These are phyloP conservation scores for Matsumyia berberina DNA, from an alignment of 2,888 invertebrate genomes.

Conservation along the genomic window DNA sequence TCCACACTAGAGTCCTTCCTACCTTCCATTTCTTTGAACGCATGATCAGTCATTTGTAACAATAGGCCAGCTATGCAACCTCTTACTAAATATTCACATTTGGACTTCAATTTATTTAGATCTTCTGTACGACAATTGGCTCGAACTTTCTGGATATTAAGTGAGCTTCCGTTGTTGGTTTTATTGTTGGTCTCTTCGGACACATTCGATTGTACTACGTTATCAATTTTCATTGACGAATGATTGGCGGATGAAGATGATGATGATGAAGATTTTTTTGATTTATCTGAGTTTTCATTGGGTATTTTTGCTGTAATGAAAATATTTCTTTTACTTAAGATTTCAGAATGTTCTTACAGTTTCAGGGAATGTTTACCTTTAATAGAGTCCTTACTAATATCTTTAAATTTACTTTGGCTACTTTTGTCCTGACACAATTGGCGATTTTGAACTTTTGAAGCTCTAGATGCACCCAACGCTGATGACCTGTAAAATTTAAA, in stretches of 20 bases:
- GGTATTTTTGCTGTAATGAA: slow-evolving; percentile 51
- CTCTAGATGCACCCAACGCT: slow-evolving; percentile 82
- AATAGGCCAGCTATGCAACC: slow-evolving; percentile 93
- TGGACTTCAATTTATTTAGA: slow-evolving; percentile 89
- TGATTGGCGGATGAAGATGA: slow-evolving; percentile 73
- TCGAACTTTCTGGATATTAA: slow-evolving; percentile 87
- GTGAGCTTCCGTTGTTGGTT: slow-evolving; percentile 75
- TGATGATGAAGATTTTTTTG: slow-evolving; percentile 69
- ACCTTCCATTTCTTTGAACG: slow-evolving; percentile 95
- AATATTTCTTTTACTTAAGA: background rate
- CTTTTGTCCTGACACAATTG: slow-evolving; percentile 83
- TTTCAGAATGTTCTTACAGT: background rate
- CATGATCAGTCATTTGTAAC: slow-evolving; percentile 91
- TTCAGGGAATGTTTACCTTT: slow-evolving; percentile 38
- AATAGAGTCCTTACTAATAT: slow-evolving; percentile 73
- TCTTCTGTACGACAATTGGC: slow-evolving; percentile 93
- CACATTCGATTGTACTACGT: slow-evolving; percentile 82
- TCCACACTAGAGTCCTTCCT: too few species aligned
- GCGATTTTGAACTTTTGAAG: slow-evolving; percentile 83
- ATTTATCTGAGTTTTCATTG: slow-evolving; percentile 66
- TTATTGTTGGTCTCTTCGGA: slow-evolving; percentile 75
- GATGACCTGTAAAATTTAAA: slow-evolving; percentile 79
- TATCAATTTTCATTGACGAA: slow-evolving; percentile 76
- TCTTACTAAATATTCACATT: slow-evolving; percentile 90
- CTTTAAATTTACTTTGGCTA: slow-evolving; percentile 80